Evolutionary conservation across 2,113 vertebrate species (phyloP), one percentile per base, ranked within the genome.

Genomic region (Pollachius pollachius): DNA sequence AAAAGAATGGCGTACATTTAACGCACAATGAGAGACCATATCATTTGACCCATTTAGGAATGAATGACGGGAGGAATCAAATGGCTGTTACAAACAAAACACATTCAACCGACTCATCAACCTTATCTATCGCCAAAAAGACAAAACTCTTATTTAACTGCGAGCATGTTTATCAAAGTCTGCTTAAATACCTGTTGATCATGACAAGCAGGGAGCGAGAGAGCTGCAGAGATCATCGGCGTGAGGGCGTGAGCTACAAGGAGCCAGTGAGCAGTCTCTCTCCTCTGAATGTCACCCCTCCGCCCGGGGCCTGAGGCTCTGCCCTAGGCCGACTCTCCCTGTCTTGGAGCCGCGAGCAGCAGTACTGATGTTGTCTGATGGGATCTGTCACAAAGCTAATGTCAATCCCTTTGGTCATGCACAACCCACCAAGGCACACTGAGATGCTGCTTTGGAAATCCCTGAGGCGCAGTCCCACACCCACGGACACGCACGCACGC

Each of bases 391-490:
- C 89, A 34, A 90, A 88, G 86, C 80, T 84, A 89, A 89, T 88
- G 86, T 89, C 59, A 82, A 88, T 90, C 89, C 85, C 87, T 88
- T 91, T 90, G 88, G 83, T 81, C 84, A 89, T 72, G 37, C 37
- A 41, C 37, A 48, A 48, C 1, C 41, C 8, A 13, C 41, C 8
- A 48, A 6, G 0, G 8, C 41, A 48, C 41, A 12, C 41, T 13
- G 41, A 9, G 41, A 9, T 13, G 2, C 12, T 48, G 41, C 41
- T 48, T 13, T 48, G 41, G 11, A 9, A 48, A 48, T 48, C 41
- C 41, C 41, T 48, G 41, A 48, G 11, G 41, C 11, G 41, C 41
- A 48, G 11, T 48, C 41, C 8, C 9, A 48, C 41, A 48, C 41
- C 0, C 41, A 13, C 73, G 3, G 17, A 18, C 17, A 19, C 57